Percentiles rank a stretch among this genome's conserved stretches.
phyloP scores from a whole-genome alignment of 2,113 vertebrate species.

The Chunga burmeisteri region DNA sequence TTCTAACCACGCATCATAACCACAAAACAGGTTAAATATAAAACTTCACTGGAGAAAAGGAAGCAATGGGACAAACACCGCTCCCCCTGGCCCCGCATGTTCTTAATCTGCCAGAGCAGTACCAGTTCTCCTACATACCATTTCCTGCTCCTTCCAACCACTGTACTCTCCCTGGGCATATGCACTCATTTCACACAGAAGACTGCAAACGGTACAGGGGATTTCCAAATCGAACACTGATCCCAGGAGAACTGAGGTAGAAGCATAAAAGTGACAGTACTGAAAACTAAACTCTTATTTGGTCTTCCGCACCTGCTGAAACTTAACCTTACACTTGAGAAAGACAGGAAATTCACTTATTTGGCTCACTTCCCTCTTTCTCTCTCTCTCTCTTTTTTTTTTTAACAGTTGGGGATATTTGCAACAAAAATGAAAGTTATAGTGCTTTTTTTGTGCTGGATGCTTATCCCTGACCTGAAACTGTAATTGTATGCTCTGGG shows the following conservation, averaged over 20 bases:
- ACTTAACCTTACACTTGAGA: neutral
- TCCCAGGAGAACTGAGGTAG: neutral
- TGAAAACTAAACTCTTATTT: neutral
- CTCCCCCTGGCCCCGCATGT: rapidly evolving
- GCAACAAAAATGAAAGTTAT: neutral
- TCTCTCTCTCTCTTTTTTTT: neutral
- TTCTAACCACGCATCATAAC: neutral
- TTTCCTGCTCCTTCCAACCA: neutral
- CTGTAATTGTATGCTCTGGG: neutral
- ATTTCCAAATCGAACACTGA: neutral
- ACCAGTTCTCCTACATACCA: neutral
- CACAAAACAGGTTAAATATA: neutral
- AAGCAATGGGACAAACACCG: neutral
- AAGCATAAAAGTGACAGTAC: neutral
- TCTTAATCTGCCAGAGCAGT: neutral
- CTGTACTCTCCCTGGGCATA: neutral
- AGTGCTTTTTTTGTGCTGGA: neutral
- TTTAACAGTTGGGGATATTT: neutral
- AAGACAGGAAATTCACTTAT: neutral
- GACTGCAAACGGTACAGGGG: neutral
- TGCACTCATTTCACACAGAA: neutral
- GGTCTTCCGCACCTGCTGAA: neutral
- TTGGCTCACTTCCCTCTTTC: neutral
- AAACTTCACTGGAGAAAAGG: neutral
- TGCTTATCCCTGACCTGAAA: neutral